phyloP scores from a whole-genome alignment of 2,797 vertebrate species.

The Sebastes nivosus region DNA sequence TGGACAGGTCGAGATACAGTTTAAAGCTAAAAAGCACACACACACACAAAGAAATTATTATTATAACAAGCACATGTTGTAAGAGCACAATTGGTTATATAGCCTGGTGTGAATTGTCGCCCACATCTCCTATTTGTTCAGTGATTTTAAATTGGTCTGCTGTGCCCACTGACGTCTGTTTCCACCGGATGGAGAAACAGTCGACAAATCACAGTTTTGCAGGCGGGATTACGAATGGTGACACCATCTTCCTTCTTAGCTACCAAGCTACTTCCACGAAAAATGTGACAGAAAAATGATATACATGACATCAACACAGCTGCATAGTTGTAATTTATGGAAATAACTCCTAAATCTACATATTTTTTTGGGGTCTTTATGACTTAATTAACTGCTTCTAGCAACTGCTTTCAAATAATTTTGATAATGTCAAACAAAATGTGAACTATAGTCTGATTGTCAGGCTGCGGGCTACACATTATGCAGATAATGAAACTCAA shows the following conservation, averaged over 20 bases:
- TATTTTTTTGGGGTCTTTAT: neutral
- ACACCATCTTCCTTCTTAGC: neutral
- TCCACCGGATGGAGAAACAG: neutral
- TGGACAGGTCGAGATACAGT: conserved; percentile 1
- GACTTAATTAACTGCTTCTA: neutral
- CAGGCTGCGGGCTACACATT: neutral
- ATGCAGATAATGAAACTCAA: neutral
- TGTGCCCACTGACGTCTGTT: neutral
- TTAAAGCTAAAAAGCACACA: neutral
- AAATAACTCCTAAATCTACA: neutral
- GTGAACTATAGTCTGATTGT: neutral
- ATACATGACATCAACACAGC: neutral
- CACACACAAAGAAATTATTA: neutral
- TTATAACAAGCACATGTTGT: neutral
- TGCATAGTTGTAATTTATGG: neutral
- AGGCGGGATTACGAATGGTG: neutral
- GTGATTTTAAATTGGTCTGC: neutral
- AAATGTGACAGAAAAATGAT: neutral
- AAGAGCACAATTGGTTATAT: neutral
- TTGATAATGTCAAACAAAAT: neutral
- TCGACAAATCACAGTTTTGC: neutral
- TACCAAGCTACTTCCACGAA: neutral
- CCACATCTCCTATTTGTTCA: neutral
- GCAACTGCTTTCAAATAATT: neutral
- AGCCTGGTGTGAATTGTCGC: neutral